Evolutionary conservation across 2,888 invertebrate genomes (phyloP), one percentile per base, ranked within the genome.

Genomic region (Drosophila acutilabella): DNA sequence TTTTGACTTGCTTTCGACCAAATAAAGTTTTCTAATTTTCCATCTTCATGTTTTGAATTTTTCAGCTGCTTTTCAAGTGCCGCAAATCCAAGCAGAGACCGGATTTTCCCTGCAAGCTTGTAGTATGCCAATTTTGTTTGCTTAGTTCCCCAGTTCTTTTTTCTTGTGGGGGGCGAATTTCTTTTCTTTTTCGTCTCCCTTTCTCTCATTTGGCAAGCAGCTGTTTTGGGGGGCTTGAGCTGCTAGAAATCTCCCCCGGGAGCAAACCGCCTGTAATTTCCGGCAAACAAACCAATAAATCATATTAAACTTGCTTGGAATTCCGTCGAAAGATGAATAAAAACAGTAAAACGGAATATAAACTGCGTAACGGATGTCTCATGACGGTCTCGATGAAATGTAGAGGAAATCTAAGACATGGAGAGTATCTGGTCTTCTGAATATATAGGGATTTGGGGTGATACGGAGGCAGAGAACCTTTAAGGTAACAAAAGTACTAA

Each of bases 281-380:
- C 90, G 88, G 84, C 88, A 86, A 90, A 91, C 90, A 91, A 89
- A 89, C 88, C 90, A 83, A 90, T 91, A 90, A 90, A 90, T 90
- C 91, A 89, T 88, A 90, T 91, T 86, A 90, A 88, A 90, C 81
- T 82, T 78, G 69, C 73, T 70, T 16, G 74, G 77, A 81, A 78
- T 76, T 70, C 67, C 33, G 41, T 38, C 52, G 64, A 50, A 44
- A 33, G 38, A 51, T 45, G 38, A 38, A 59, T 45, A n/a, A 56
- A 53, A 64, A 33, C 14, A 23, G 5, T 2, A 57, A 57, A 47
- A 38, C 47, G 52, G 60, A 52, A 59, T 40, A 71, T 59, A 66
- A 71, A 72, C 65, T 65, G 65, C 71, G 64, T 62, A 44, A 59
- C 80, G 86, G 88, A 81, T 58, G 71, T 71, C 72, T 74, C 75